A percentile compares a stretch with the other conserved stretches of the same genome.
Evolutionary conservation across 2,113 vertebrate genomes (phyloP).

Genomic region (Ifrita kowaldi): DNA sequence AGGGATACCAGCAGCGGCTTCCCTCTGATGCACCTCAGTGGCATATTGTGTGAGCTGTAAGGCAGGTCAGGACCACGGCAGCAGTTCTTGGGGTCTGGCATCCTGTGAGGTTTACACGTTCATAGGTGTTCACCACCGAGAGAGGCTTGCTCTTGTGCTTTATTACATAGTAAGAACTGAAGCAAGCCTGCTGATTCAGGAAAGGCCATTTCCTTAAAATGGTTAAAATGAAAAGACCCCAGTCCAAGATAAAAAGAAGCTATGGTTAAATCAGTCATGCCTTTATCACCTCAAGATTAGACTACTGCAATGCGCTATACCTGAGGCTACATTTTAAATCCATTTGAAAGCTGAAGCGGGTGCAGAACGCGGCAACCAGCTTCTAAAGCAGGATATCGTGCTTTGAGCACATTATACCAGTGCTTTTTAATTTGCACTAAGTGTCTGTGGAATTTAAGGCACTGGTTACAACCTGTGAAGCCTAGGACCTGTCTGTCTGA

Average conservation of each 20-base stretch:
- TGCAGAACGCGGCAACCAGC: conserved; percentile 18
- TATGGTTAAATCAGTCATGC: conserved; percentile 65
- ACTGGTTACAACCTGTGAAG: conserved; percentile 8
- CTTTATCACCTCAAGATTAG: conserved; percentile 67
- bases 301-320: conserved; percentile 50
- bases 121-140: background rate
- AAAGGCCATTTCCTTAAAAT: conserved; percentile 57
- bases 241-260: conserved; percentile 54
- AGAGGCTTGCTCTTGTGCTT: background rate
- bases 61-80: background rate
- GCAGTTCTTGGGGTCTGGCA: background rate
- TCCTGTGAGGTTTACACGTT: background rate
- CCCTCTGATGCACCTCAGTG: conserved; percentile 15
- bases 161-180: background rate
- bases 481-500: background rate
- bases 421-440: conserved; percentile 27
- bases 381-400: conserved; percentile 34
- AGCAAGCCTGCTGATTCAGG: conserved; percentile 12
- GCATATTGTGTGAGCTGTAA: background rate
- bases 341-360: conserved; percentile 62
- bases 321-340: conserved; percentile 67
- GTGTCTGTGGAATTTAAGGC: conserved; percentile 9
- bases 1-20: background rate
- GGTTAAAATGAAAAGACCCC: conserved; percentile 62
- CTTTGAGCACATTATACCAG: conserved; percentile 23